Conservation (phyloP, 2,113 vertebrate species). For the Pelodiscus sinensis region DNA sequence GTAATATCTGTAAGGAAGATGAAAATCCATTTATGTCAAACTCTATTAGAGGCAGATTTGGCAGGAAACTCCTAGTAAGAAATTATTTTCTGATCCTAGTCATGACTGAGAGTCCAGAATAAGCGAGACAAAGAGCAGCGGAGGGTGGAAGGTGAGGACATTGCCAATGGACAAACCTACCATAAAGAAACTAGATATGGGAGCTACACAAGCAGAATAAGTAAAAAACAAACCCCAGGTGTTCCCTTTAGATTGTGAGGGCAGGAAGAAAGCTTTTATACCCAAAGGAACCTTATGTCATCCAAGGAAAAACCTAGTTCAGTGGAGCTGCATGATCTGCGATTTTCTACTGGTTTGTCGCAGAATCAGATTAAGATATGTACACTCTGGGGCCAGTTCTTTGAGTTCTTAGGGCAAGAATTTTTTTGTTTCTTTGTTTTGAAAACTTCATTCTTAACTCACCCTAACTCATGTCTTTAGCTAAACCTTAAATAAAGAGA, state of each 20-base stretch:
- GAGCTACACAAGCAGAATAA: not conserved
- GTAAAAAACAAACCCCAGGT: not conserved
- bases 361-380: not conserved
- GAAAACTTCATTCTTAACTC: too few relatives aligned
- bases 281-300: not conserved
- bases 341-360: slow-evolving; percentile 1
- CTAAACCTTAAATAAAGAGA: too few relatives aligned
- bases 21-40: not conserved
- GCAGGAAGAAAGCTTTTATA: not conserved
- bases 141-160: not conserved
- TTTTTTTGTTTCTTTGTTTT: not conserved
- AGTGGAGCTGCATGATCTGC: not conserved
- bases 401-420: not conserved
- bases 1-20: slow-evolving; percentile 5
- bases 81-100: not conserved
- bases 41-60: too few relatives aligned
- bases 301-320: not conserved
- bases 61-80: too few relatives aligned
- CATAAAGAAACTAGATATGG: not conserved
- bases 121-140: not conserved
- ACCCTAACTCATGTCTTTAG: too few relatives aligned
- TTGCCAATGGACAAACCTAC: not conserved
- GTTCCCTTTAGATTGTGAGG: not conserved
- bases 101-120: not conserved
- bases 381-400: not conserved